Evolutionary conservation across 37 sponge, comb jelly and placozoan species (phyloP).

Genomic region (Theonella swinhoei): DNA sequence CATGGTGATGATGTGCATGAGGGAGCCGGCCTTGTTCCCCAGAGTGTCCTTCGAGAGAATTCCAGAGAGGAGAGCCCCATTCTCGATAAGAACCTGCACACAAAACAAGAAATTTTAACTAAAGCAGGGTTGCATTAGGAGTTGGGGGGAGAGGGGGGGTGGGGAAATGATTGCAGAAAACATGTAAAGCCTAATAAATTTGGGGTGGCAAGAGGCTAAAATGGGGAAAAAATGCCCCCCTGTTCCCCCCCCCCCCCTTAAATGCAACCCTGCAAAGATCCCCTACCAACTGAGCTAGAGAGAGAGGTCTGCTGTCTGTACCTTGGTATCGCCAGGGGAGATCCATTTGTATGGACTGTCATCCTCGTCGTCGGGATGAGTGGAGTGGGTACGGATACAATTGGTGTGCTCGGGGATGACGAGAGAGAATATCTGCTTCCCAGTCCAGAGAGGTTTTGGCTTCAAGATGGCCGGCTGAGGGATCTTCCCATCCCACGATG

Average conservation of each 20-base stretch:
- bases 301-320: no score
- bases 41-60: conserved; percentile 98
- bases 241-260: no score
- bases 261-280: no score
- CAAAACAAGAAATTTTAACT: not conserved
- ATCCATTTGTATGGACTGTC: conserved; percentile 91
- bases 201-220: no score
- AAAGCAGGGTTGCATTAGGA: no score
- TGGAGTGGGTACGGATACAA: conserved; percentile 80
- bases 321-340: conserved; percentile 98
- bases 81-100: conserved; percentile 93
- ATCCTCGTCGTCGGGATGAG: conserved; percentile 95
- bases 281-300: no score
- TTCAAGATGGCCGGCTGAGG: conserved; percentile 97
- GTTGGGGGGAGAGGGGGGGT: no score
- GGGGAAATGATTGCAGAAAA: no score
- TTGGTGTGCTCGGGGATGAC: conserved; percentile 95
- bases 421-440: conserved; percentile 97
- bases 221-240: no score
- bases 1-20: conserved; percentile 91
- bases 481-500: conserved; percentile 96
- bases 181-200: no score
- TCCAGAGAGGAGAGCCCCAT: conserved; percentile 88
- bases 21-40: conserved; percentile 90
- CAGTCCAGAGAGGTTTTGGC: conserved; percentile 99